These are phyloP conservation scores for Sesia bembeciformis DNA, from an alignment of 2,888 invertebrate species.

Conservation along the genomic window DNA sequence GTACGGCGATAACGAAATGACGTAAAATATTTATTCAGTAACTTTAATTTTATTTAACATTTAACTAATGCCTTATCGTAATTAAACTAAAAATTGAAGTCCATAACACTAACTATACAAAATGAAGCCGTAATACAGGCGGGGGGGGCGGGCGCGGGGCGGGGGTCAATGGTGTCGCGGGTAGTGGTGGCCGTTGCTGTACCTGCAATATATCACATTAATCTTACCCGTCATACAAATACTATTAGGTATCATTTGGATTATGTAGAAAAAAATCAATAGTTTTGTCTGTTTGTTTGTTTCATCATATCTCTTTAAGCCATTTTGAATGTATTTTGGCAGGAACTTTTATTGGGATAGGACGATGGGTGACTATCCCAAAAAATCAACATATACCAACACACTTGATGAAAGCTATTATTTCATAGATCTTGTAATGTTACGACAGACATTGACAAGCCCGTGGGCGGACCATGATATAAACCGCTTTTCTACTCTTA, in stretches of 20 bases:
- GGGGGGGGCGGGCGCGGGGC: too few species aligned
- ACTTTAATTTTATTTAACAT: neutral
- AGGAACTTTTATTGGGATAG: too few species aligned
- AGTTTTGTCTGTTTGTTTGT: too few species aligned
- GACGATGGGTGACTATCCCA: too few species aligned
- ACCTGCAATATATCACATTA: slow-evolving; percentile 27
- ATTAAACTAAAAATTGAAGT: slow-evolving; percentile 22
- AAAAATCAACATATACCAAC: too few species aligned
- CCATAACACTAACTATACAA: slow-evolving; percentile 46
- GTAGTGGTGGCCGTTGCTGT: slow-evolving; percentile 58
- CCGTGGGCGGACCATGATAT: too few species aligned
- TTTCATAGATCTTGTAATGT: too few species aligned
- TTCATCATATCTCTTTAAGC: neutral
- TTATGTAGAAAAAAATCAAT: neutral
- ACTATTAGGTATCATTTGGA: neutral
- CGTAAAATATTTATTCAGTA: too few species aligned
- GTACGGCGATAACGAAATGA: too few species aligned
- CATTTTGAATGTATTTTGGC: neutral
- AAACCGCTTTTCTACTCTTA: too few species aligned
- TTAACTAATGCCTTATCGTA: neutral
- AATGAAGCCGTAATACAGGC: slow-evolving; percentile 25
- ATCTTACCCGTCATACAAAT: neutral
- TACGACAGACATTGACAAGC: too few species aligned
- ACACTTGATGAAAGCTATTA: too few species aligned
- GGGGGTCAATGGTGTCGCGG: slow-evolving; percentile 63